These are phyloP conservation scores for Opisthograptis luteolata DNA, from an alignment of 2,888 invertebrate genomes.

Conservation along the genomic window DNA sequence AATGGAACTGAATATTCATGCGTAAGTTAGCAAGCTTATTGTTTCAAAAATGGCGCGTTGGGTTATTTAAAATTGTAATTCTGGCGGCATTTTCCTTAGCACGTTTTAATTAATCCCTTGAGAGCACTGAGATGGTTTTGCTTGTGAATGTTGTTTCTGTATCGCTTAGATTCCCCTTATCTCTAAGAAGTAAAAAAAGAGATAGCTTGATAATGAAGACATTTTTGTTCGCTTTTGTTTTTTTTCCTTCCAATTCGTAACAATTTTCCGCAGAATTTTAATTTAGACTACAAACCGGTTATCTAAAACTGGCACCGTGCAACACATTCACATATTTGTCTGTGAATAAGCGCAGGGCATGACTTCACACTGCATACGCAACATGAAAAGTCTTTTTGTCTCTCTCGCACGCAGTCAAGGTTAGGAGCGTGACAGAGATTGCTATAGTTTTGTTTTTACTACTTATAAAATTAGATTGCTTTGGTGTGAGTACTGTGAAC, in stretches of 20 bases:
- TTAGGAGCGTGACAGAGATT: no score
- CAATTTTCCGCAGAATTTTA: no score
- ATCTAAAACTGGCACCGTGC: no score
- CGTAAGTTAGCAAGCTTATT: conserved; percentile 21
- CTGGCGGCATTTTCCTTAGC: conserved; percentile 2
- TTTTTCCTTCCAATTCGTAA: background rate
- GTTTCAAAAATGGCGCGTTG: conserved; percentile 18
- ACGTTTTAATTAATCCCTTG: conserved; percentile 16
- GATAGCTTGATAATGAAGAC: background rate
- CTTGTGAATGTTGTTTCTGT: background rate
- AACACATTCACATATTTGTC: no score
- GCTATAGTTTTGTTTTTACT: no score
- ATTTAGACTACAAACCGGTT: no score
- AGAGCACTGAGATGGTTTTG: background rate
- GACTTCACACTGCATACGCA: no score
- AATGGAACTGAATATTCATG: conserved; percentile 24
- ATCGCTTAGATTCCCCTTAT: background rate
- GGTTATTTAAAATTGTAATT: conserved; percentile 25
- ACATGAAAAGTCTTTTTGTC: no score
- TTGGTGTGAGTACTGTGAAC: no score
- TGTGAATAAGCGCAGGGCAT: no score
- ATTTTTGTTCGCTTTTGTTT: background rate
- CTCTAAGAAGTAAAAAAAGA: background rate
- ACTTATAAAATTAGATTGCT: no score
- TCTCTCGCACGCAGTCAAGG: no score